Percentiles rank a stretch among this genome's conserved stretches.
phyloP scores from a whole-genome alignment of 2,113 vertebrate genomes.

The Chionis minor region DNA sequence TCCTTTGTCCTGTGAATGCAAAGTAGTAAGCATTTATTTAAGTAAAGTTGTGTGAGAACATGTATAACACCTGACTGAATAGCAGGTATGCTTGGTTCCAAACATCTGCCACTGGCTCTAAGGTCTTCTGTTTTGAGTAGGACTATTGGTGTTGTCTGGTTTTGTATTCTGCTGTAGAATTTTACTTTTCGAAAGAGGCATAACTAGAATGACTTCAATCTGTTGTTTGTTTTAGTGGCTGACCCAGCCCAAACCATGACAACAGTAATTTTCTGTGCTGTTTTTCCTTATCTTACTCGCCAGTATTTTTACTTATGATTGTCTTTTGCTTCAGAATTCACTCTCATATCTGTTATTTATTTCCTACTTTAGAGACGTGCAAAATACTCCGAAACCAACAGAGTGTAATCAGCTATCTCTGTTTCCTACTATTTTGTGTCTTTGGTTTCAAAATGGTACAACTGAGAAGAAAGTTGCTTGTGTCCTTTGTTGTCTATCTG shows the following conservation, averaged over 20 bases:
- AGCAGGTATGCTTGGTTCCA: neutral
- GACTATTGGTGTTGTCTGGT: neutral
- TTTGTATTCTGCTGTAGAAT: neutral
- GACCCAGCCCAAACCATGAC: neutral
- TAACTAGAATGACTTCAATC: neutral
- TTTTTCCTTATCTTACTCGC: neutral
- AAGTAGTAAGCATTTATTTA: neutral
- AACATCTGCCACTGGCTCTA: neutral
- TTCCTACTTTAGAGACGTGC: neutral
- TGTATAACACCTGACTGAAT: neutral
- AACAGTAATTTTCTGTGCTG: neutral
- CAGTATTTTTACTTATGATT: neutral
- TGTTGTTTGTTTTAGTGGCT: neutral
- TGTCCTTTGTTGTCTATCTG: neutral
- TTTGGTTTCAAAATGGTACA: neutral
- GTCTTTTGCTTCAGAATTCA: neutral
- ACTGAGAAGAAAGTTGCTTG: neutral
- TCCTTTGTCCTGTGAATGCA: neutral
- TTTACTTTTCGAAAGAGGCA: neutral
- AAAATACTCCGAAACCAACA: neutral
- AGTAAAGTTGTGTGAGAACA: neutral
- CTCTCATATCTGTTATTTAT: neutral
- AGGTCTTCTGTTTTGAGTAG: neutral
- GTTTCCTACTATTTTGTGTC: neutral
- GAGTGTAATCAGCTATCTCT: neutral